Evolutionary conservation across 92 coral and sea anemone species (phyloP).

Genomic region (Umimayanthus chanpuru): DNA sequence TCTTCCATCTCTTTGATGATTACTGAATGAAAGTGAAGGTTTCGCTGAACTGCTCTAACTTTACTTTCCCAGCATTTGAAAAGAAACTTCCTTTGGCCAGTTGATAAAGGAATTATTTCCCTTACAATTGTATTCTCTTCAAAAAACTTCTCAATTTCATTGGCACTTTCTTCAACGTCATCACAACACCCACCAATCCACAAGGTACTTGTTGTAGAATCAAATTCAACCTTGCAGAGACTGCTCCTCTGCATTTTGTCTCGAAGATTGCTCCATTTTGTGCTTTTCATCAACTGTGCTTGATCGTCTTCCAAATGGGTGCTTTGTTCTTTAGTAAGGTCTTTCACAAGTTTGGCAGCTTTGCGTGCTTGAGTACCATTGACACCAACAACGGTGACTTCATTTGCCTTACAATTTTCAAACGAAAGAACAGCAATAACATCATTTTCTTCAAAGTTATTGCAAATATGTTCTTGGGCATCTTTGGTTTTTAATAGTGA

Average conservation of each 20-base stretch:
- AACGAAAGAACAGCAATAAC: conserved; percentile 42
- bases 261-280: conserved; percentile 62
- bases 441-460: conserved; percentile 16
- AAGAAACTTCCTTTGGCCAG: conserved; percentile 59
- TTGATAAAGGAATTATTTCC: conserved; percentile 28
- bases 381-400: conserved; percentile 47
- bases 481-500: conserved; percentile 36
- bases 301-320: conserved; percentile 62
- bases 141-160: conserved; percentile 54
- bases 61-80: conserved; percentile 40
- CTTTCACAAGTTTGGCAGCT: conserved; percentile 50
- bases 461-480: conserved; percentile 30
- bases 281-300: conserved; percentile 41
- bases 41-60: conserved; percentile 43
- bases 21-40: conserved; percentile 45
- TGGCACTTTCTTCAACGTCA: conserved; percentile 43
- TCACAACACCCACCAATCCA: conserved; percentile 65
- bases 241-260: conserved; percentile 13
- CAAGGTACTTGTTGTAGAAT: conserved; percentile 42
- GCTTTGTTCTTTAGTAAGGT: conserved; percentile 49
- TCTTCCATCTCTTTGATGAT: conserved; percentile 35
- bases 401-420: conserved; percentile 17
- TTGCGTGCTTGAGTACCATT: conserved; percentile 47
- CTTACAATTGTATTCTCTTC: conserved; percentile 68
- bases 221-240: conserved; percentile 28